Conservation (phyloP, 2,113 vertebrate genomes). For the Amphiprion ocellaris region DNA sequence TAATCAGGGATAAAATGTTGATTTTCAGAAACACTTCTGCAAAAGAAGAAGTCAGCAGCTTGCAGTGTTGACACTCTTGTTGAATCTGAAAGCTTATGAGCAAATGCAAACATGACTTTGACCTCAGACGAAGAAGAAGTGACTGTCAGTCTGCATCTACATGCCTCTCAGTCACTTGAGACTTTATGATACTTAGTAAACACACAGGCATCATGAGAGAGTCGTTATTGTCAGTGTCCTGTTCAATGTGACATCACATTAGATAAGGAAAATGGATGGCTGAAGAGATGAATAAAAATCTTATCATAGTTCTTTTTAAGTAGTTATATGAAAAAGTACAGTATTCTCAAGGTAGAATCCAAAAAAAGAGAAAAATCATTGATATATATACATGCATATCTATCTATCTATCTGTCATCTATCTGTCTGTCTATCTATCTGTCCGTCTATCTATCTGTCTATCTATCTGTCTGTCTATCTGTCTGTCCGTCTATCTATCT, state of each 20-base stretch:
- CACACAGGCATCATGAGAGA: not conserved
- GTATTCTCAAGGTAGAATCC: no score
- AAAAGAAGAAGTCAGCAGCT: not conserved
- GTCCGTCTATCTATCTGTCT: no score
- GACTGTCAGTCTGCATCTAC: constrained; percentile 17
- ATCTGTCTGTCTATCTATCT: no score
- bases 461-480: no score
- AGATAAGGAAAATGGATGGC: constrained; percentile 5
- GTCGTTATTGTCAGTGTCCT: not conserved
- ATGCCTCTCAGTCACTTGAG: constrained; percentile 24
- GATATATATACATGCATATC: no score
- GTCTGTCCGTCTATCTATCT: no score
- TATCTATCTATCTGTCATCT: no score
- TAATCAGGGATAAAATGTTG: not conserved
- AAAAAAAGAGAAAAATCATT: no score
- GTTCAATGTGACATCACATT: not conserved
- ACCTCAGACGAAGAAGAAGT: not conserved
- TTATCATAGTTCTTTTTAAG: no score
- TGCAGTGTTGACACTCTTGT: not conserved
- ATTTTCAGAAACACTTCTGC: not conserved
- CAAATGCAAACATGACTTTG: not conserved
- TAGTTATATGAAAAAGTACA: no score
- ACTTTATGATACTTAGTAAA: constrained; percentile 4
- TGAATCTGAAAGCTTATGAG: not conserved
- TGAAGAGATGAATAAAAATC: constrained; percentile 9